Percentiles rank a stretch among this genome's conserved stretches.
Evolutionary conservation across 2,113 vertebrate genomes (phyloP).

Genomic region (Amia ocellicauda): DNA sequence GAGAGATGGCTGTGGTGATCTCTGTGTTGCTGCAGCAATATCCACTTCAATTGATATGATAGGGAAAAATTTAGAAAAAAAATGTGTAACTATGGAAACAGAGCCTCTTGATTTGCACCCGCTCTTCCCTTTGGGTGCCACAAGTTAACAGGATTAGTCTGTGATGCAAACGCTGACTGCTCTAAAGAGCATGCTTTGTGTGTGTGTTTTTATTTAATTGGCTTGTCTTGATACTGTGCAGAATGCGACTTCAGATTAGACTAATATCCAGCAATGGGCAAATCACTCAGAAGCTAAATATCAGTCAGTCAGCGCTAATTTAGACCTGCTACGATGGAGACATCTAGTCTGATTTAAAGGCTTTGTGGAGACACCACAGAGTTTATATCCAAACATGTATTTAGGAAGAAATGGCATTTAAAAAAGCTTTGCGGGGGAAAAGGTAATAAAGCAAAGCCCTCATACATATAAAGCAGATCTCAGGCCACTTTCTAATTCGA

Average conservation of each 20-base stretch:
- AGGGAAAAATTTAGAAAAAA: constrained; percentile 15
- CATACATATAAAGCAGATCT: background rate
- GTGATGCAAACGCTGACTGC: constrained; percentile 28
- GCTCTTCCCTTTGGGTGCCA: constrained; percentile 28
- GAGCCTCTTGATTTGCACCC: constrained; percentile 25
- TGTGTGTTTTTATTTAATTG: constrained; percentile 10
- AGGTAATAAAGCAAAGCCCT: background rate
- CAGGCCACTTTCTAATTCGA: background rate
- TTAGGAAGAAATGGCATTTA: background rate
- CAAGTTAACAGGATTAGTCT: constrained; percentile 45
- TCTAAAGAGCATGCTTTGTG: constrained; percentile 21
- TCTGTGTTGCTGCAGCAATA: no score
- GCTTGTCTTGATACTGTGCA: background rate
- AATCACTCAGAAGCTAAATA: background rate
- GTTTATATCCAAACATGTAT: background rate
- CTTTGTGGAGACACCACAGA: no score
- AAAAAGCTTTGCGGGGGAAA: background rate
- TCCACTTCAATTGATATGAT: background rate
- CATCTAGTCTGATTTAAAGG: background rate
- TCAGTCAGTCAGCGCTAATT: background rate
- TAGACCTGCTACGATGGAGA: no score
- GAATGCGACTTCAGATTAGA: no score
- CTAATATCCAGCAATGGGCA: background rate
- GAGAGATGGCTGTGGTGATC: no score
- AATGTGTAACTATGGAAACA: constrained; percentile 51